Evolutionary conservation across 2,797 vertebrate genomes (phyloP), one percentile per base, ranked within the genome.

Genomic region (Cryptoprocta ferox): DNA sequence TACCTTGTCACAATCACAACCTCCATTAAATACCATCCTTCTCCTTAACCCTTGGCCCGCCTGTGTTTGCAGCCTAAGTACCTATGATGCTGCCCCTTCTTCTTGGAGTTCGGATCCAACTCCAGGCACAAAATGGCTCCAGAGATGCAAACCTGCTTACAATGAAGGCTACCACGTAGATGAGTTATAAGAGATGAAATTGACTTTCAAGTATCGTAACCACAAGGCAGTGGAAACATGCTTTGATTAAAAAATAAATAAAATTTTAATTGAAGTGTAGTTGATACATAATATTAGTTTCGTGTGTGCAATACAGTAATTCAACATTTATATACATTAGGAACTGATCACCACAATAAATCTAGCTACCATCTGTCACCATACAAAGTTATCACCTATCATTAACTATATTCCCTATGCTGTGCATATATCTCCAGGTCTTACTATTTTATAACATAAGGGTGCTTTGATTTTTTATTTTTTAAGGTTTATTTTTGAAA

Each of bases 401-500:
- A 76, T 48, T 53, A 78, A 78, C 76, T 78, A 32, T 53, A n/a
- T 53, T 78, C 76, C 32, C 76, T 78, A 10, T 35, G 18, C 76
- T 53, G 11, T 78, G 53, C 12, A n/a, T 53, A 11, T 50, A 53
- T 53, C 18, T n/a, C 48, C 18, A n/a, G 11, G 18, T 53, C 30
- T 78, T 53, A 78, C 21, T 53, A 21, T 53, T 78, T 50, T 53
- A 78, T 53, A 78, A 53, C 48, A 5, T n/a, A 53, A 24, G 10
- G 19, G 42, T 70, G 19, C 71, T 71, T 63, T 80, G 35, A 87
- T 80, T 87, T 94, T 78, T 75, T 16, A 87, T 80, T 90, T 94
- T 78, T 75, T 16, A 45, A 48, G 45, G 15, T 75, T 75, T 75
- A 48, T 45, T 75, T 75, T 75, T 73, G 71, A 75, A 4, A 45